Evolutionary conservation across 2,888 invertebrate species (phyloP).

Genomic region (Pollenia griseotomentosa): DNA sequence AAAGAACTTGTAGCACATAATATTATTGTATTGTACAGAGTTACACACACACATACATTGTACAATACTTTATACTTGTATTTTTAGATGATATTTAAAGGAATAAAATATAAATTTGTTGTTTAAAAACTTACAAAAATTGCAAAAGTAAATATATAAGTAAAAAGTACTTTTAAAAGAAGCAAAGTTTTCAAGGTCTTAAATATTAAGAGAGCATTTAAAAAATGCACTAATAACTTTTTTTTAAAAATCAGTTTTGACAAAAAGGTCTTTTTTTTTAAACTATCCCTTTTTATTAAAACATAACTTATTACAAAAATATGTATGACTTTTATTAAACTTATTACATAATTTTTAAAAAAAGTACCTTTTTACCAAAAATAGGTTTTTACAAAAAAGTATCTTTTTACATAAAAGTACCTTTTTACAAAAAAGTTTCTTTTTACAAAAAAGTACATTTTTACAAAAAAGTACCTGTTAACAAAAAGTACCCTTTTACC

Average conservation of each 20-base stretch:
- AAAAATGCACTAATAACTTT: too few species aligned
- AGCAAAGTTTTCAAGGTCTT: too few species aligned
- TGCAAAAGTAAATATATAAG: too few species aligned
- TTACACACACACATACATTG: slow-evolving; percentile 7
- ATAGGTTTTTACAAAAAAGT: background rate
- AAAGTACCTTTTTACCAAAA: background rate
- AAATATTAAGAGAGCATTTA: too few species aligned
- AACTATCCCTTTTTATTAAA: too few species aligned
- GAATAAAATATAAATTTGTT: background rate
- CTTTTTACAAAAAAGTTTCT: background rate
- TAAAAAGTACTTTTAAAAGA: too few species aligned
- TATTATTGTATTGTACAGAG: slow-evolving; percentile 43
- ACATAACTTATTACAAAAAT: too few species aligned
- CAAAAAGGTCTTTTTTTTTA: too few species aligned
- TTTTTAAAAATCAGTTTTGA: too few species aligned
- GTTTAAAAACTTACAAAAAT: too few species aligned
- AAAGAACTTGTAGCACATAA: slow-evolving; percentile 72
- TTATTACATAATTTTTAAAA: background rate
- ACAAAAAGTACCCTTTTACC: background rate
- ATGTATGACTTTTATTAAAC: too few species aligned
- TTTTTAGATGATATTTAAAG: background rate
- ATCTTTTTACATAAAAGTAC: background rate
- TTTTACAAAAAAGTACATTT: background rate
- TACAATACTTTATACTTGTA: background rate
- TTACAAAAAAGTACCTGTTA: background rate